Conservation (phyloP, 2,888 invertebrate species). For the Ectropis crepuscularia region DNA sequence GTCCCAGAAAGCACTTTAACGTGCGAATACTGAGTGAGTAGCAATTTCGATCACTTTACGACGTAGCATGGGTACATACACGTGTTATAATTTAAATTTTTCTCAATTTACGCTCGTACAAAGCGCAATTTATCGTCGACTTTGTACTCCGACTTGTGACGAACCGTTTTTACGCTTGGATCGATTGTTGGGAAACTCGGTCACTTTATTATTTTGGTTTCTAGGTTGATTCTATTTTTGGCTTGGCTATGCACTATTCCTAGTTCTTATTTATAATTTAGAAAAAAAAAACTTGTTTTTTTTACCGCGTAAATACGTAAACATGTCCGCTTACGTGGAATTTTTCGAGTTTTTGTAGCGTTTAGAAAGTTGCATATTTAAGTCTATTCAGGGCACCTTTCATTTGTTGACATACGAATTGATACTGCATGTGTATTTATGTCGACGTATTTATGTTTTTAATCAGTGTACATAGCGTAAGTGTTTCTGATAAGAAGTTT, state of each 20-base stretch:
- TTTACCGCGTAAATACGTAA: slow-evolving; percentile 39
- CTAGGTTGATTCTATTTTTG: slow-evolving; percentile 72
- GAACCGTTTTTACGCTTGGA: slow-evolving; percentile 42
- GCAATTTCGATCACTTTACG: slow-evolving; percentile 51
- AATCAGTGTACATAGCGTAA: not conserved
- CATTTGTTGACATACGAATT: slow-evolving; percentile 66
- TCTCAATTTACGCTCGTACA: slow-evolving; percentile 59
- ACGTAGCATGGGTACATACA: slow-evolving; percentile 60
- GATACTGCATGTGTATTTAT: slow-evolving; percentile 53
- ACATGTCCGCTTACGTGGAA: slow-evolving; percentile 38
- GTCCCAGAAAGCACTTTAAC: slow-evolving; percentile 51
- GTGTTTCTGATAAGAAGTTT: slow-evolving; percentile 9
- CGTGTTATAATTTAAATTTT: slow-evolving; percentile 65
- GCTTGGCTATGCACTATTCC: slow-evolving; percentile 56
- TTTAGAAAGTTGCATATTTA: slow-evolving; percentile 58
- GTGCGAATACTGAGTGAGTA: slow-evolving; percentile 70
- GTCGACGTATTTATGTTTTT: slow-evolving; percentile 33
- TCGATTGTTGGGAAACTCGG: slow-evolving; percentile 50
- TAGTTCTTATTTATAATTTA: slow-evolving; percentile 47
- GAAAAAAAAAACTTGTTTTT: slow-evolving; percentile 30
- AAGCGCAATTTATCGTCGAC: slow-evolving; percentile 50
- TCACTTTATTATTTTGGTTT: slow-evolving; percentile 66
- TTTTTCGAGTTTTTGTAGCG: slow-evolving; percentile 31
- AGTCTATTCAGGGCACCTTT: slow-evolving; percentile 54
- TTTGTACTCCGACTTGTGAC: slow-evolving; percentile 51